phyloP scores from a whole-genome alignment of 2,113 vertebrate genomes.

The Scopus umbretta region DNA sequence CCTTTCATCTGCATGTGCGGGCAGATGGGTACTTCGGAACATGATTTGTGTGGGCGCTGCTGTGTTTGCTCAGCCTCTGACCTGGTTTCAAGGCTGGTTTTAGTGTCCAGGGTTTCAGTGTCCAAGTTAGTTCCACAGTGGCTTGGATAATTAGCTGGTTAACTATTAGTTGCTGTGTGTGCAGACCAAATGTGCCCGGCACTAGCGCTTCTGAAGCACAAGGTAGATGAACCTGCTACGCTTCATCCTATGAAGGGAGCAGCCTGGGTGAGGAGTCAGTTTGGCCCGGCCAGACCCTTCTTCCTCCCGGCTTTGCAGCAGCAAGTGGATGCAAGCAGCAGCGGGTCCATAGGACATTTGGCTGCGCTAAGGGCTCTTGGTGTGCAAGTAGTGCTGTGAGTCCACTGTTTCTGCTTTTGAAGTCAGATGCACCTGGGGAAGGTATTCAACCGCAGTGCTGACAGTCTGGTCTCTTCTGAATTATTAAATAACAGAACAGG shows the following conservation, averaged over 20 bases:
- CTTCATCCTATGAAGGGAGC: rapidly evolving
- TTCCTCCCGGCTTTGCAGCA: not conserved
- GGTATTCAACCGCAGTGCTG: rapidly evolving
- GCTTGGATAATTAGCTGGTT: not conserved
- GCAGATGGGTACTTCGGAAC: not conserved
- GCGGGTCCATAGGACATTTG: rapidly evolving
- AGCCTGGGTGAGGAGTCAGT: not conserved
- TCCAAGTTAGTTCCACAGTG: not conserved
- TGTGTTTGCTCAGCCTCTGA: not conserved
- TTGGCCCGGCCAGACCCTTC: not conserved
- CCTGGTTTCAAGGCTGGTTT: not conserved
- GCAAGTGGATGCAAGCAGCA: not conserved
- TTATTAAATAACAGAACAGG: not conserved
- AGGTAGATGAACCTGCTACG: not conserved
- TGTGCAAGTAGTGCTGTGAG: not conserved
- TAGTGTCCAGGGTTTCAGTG: not conserved
- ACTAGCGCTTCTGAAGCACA: not conserved
- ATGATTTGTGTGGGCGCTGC: not conserved
- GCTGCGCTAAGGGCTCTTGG: not conserved
- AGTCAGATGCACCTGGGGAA: not conserved
- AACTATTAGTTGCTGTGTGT: not conserved
- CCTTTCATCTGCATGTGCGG: not conserved
- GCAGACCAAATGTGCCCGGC: not conserved
- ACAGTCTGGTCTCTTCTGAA: not conserved
- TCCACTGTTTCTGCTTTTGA: not conserved